Percentiles rank a stretch among this genome's conserved stretches.
These are phyloP conservation scores for Hyphantria cunea DNA, from an alignment of 1,140 invertebrate genomes.

Conservation along the genomic window DNA sequence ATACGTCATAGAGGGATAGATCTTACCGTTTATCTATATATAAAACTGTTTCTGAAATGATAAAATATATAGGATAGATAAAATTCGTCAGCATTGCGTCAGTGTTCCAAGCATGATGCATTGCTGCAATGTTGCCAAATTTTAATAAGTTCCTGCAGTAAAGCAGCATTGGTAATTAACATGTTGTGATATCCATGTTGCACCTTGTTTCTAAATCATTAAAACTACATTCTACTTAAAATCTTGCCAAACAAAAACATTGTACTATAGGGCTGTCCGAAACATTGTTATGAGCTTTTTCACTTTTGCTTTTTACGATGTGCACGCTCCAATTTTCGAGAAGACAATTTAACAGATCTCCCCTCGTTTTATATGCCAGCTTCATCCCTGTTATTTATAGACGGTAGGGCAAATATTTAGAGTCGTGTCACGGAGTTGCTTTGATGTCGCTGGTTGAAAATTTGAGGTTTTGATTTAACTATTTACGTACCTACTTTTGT, in stretches of 20 bases:
- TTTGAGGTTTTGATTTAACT: slow-evolving; percentile 6
- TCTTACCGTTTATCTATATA: no score
- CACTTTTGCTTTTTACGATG: slow-evolving; percentile 11
- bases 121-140: not conserved
- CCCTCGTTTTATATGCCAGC: slow-evolving; percentile 20
- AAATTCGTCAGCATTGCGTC: no score
- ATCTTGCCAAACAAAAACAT: not conserved
- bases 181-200: not conserved
- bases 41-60: no score
- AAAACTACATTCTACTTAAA: not conserved
- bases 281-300: slow-evolving; percentile 19
- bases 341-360: slow-evolving; percentile 22
- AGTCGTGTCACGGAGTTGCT: slow-evolving; percentile 18
- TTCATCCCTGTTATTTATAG: slow-evolving; percentile 22
- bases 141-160: not conserved
- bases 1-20: no score
- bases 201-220: not conserved
- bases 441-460: slow-evolving; percentile 16
- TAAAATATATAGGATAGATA: no score
- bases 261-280: slow-evolving; percentile 7
- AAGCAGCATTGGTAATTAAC: no score
- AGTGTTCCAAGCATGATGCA: not conserved
- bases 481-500: no score
- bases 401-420: slow-evolving; percentile 14
- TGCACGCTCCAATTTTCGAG: slow-evolving; percentile 24